Conservation (phyloP, 2,888 invertebrate genomes). For the Pammene aurita region DNA sequence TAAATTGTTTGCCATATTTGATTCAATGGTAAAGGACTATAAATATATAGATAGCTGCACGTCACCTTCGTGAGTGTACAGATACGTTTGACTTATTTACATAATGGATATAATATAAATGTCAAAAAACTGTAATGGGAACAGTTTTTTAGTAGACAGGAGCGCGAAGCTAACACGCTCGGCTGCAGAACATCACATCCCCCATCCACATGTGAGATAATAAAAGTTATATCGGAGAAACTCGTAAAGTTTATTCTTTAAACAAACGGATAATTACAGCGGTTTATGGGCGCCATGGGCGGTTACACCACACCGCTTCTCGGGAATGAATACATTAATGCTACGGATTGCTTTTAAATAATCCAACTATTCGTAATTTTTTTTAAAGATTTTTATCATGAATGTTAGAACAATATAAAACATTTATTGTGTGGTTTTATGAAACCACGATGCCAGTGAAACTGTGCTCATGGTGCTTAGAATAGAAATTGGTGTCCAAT, state of each 20-base stretch:
- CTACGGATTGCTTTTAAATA: slow-evolving; percentile 59
- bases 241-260: slow-evolving; percentile 81
- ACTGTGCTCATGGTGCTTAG: no score
- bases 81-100: not conserved
- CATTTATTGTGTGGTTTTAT: no score
- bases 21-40: no score
- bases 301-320: slow-evolving; percentile 62
- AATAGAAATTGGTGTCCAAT: no score
- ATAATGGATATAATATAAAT: not conserved
- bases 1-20: no score
- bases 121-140: not conserved
- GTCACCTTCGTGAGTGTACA: not conserved
- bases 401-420: no score
- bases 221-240: slow-evolving; percentile 76
- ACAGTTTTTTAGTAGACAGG: not conserved
- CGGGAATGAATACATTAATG: slow-evolving; percentile 66
- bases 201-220: slow-evolving; percentile 76
- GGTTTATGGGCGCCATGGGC: slow-evolving; percentile 72
- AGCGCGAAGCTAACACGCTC: slow-evolving; percentile 46
- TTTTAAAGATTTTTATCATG: no score
- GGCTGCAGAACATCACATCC: slow-evolving; percentile 60
- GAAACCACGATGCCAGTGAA: no score
- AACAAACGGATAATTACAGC: slow-evolving; percentile 78
- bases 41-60: no score
- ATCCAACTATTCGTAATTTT: slow-evolving; percentile 49